Percentiles rank a stretch among this genome's conserved stretches.
Conservation (phyloP, 2,888 invertebrate species). For the Cephus sareptanus region DNA sequence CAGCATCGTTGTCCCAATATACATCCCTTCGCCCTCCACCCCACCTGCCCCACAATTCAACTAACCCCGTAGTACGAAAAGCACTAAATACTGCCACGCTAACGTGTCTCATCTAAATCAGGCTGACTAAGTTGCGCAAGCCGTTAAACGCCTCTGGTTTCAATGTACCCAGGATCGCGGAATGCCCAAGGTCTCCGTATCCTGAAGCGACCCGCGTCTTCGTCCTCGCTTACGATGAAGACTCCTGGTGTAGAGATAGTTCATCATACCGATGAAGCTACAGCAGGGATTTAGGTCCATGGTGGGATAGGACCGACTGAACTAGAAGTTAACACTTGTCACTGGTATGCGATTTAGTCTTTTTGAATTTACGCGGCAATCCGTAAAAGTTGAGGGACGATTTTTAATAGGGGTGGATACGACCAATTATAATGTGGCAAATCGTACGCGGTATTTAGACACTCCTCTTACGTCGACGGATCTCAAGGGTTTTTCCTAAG, state of each 20-base stretch:
- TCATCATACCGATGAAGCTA: conserved; percentile 41
- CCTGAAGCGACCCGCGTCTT: conserved; percentile 14
- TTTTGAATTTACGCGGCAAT: background rate
- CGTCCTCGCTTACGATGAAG: conserved; percentile 36
- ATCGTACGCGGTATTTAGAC: background rate
- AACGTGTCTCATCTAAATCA: background rate
- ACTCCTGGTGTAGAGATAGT: conserved; percentile 44
- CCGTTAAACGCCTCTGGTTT: conserved; percentile 13
- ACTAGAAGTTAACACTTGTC: background rate
- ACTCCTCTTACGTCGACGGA: background rate
- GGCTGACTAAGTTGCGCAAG: background rate
- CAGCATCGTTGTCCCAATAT: background rate
- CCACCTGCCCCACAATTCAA: conserved; percentile 4
- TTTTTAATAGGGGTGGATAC: background rate
- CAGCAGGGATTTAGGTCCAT: conserved; percentile 41
- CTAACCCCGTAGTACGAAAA: background rate
- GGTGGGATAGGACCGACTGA: background rate
- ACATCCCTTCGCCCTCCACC: conserved; percentile 9
- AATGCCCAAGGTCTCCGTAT: conserved; percentile 27
- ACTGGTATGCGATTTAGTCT: background rate
- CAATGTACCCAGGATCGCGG: conserved; percentile 45
- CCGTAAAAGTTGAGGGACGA: background rate
- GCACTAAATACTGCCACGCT: background rate
- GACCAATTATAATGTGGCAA: background rate
- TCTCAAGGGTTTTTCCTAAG: background rate